phyloP scores from a whole-genome alignment of 2,113 vertebrate species.

The Archocentrus centrarchus region DNA sequence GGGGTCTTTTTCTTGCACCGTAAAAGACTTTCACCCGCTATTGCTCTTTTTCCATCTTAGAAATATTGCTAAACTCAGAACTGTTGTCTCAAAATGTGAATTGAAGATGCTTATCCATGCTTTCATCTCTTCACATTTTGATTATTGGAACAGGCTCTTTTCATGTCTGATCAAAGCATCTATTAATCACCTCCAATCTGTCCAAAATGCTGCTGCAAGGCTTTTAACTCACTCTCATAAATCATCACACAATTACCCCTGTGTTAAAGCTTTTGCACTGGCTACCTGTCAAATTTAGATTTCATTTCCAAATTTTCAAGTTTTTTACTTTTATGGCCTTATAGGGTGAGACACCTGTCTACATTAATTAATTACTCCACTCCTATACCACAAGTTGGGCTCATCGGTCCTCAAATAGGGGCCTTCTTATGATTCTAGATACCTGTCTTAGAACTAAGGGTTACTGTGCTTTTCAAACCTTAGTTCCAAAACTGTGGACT shows the following conservation, averaged over 20 bases:
- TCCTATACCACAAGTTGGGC: neutral
- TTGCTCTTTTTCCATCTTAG: neutral
- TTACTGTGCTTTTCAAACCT: no score
- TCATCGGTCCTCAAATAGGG: neutral
- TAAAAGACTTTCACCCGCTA: neutral
- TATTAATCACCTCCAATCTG: conserved; percentile 5
- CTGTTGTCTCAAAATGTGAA: neutral
- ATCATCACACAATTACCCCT: neutral
- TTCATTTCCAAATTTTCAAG: neutral
- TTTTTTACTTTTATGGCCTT: neutral
- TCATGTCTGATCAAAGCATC: neutral
- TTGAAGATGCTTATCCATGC: neutral
- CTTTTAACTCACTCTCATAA: neutral
- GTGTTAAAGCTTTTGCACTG: neutral
- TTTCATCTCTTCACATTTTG: neutral
- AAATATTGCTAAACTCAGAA: neutral
- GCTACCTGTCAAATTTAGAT: neutral
- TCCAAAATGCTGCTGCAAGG: conserved; percentile 1
- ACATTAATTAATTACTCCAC: neutral
- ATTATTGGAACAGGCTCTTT: conserved; percentile 1
- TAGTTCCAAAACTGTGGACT: no score
- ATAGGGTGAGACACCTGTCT: neutral
- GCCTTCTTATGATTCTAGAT: neutral
- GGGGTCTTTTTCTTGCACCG: neutral
- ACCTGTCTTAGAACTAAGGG: neutral